phyloP scores from a whole-genome alignment of 2,888 invertebrate species.

The Tetrapedia diversipes region DNA sequence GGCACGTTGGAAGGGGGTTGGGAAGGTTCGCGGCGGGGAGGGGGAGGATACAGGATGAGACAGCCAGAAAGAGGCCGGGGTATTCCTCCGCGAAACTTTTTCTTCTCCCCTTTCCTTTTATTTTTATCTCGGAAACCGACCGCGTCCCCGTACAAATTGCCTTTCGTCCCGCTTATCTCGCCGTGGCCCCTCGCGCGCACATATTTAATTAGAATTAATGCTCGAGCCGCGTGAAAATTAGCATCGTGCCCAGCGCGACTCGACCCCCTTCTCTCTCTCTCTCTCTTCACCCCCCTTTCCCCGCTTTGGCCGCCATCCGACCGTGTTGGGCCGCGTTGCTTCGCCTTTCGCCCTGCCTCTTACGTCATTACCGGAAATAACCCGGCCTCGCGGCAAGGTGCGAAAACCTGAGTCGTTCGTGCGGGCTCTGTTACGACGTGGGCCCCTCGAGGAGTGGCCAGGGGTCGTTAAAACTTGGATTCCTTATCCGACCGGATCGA shows the following conservation, averaged over 20 bases:
- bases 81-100: constrained; percentile 63
- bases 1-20: too few species aligned
- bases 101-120: constrained; percentile 50
- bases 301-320: not conserved
- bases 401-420: constrained; percentile 67
- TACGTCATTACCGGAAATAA: constrained; percentile 74
- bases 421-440: constrained; percentile 43
- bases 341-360: constrained; percentile 39
- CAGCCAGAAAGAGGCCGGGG: constrained; percentile 53
- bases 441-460: constrained; percentile 30
- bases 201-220: constrained; percentile 78
- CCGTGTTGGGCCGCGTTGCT: too few species aligned
- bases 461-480: constrained; percentile 63
- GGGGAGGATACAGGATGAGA: constrained; percentile 35
- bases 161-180: constrained; percentile 73
- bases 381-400: constrained; percentile 67
- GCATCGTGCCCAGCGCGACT: constrained; percentile 64
- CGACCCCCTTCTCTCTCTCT: not conserved
- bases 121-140: constrained; percentile 70
- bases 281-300: not conserved
- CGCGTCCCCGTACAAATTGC: constrained; percentile 75
- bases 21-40: not conserved
- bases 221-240: constrained; percentile 73
- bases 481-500: constrained; percentile 64
- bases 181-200: constrained; percentile 66